A percentile compares a stretch with the other conserved stretches of the same genome.
These are phyloP conservation scores for Platycnemis pennipes DNA, from an alignment of 2,888 invertebrate species.

Conservation along the genomic window DNA sequence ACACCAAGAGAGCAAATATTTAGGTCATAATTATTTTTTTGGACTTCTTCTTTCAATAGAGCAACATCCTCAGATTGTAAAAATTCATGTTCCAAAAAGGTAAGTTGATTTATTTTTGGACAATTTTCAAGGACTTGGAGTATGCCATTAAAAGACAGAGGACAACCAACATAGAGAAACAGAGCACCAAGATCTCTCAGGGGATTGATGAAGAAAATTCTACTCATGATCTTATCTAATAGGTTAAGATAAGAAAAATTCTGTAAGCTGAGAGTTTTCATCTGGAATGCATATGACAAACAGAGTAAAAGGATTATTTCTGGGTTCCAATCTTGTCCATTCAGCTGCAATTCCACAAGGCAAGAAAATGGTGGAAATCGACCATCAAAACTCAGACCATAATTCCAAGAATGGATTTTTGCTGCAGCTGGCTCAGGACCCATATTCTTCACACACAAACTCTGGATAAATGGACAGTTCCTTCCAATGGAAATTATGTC, in stretches of 20 bases:
- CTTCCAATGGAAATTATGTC: conserved; percentile 71
- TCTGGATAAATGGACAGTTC: conserved; percentile 71
- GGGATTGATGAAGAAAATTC: conserved; percentile 53
- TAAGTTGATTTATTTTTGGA: conserved; percentile 70
- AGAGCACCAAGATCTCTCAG: conserved; percentile 34
- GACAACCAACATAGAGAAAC: conserved; percentile 28
- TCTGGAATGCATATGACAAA: conserved; percentile 52
- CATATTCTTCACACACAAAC: conserved; percentile 70
- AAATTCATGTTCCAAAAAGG: conserved; percentile 66
- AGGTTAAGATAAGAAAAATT: conserved; percentile 35
- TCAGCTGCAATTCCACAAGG: conserved; percentile 19
- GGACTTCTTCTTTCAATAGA: conserved; percentile 69
- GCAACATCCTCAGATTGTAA: conserved; percentile 69
- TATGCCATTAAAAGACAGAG: conserved; percentile 41
- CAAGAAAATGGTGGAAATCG: conserved; percentile 46
- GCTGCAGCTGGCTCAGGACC: conserved; percentile 41
- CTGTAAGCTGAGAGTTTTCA: conserved; percentile 30
- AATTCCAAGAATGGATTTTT: neutral
- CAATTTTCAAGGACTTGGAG: conserved; percentile 70
- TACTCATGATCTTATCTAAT: conserved; percentile 37
- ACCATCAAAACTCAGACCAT: conserved; percentile 13
- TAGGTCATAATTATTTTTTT: conserved; percentile 71
- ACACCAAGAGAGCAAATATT: conserved; percentile 63
- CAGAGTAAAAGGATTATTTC: conserved; percentile 19
- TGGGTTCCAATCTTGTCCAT: conserved; percentile 53